Conservation (phyloP, 2,113 vertebrate species). For the Rostratula benghalensis region DNA sequence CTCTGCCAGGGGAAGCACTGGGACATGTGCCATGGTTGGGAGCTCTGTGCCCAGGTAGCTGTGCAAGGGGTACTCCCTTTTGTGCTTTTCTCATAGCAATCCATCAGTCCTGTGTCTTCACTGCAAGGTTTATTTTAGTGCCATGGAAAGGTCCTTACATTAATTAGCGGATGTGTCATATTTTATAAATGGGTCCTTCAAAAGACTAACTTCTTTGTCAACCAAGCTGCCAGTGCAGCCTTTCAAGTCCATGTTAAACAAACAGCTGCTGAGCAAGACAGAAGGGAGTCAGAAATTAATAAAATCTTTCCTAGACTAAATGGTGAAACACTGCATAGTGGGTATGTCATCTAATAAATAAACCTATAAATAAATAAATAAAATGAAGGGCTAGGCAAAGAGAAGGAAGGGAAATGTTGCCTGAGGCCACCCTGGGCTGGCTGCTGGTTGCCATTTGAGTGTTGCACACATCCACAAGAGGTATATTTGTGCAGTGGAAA, state of each 20-base stretch:
- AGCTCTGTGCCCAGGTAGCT: neutral
- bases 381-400: neutral
- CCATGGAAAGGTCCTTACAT: neutral
- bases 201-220: neutral
- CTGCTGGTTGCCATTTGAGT: neutral
- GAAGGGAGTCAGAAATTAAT: neutral
- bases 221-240: neutral
- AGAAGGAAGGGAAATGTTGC: neutral
- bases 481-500: neutral
- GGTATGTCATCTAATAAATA: neutral
- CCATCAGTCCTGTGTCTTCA: neutral
- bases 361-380: neutral
- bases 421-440: neutral
- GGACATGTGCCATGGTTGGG: rapidly evolving
- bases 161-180: neutral
- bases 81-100: neutral
- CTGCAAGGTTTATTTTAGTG: neutral
- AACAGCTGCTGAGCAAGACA: neutral
- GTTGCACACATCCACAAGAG: rapidly evolving
- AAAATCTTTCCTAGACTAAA: neutral
- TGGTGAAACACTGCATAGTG: neutral
- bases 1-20: neutral
- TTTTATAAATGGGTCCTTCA: neutral
- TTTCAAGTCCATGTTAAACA: neutral
- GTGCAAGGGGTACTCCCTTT: neutral